A percentile compares a stretch with the other conserved stretches of the same genome.
Evolutionary conservation across 2,797 vertebrate species (phyloP).

Genomic region (Selene dorsalis): DNA sequence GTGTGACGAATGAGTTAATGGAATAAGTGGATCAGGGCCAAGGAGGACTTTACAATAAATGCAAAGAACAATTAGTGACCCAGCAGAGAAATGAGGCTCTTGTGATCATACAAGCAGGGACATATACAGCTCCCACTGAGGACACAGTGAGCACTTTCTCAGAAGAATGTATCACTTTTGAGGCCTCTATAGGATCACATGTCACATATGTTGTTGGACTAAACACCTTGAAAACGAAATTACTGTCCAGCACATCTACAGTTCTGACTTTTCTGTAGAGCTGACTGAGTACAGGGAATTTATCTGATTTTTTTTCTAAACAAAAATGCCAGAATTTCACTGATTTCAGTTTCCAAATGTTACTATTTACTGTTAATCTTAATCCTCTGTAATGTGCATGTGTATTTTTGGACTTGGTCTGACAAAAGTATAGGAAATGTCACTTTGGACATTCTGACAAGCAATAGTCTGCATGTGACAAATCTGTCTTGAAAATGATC

Average conservation of each 20-base stretch:
- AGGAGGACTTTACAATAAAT: conserved; percentile 28
- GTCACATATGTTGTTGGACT: neutral
- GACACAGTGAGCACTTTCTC: neutral
- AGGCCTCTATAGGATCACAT: neutral
- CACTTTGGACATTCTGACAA: too few species aligned
- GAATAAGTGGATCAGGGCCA: conserved; percentile 54
- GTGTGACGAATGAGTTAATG: conserved; percentile 53
- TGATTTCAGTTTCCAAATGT: too few species aligned
- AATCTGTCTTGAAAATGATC: neutral
- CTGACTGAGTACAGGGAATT: too few species aligned
- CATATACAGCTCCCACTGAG: neutral
- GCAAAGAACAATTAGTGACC: conserved; percentile 24
- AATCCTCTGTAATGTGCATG: too few species aligned
- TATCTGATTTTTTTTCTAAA: too few species aligned
- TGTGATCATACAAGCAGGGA: conserved; percentile 20
- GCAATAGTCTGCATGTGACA: neutral
- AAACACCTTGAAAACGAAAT: neutral
- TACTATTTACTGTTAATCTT: too few species aligned
- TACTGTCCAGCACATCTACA: neutral
- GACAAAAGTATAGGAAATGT: too few species aligned
- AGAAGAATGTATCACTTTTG: neutral
- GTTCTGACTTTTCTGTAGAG: neutral
- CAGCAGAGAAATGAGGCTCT: conserved; percentile 14
- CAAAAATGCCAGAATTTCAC: too few species aligned
- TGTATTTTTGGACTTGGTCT: too few species aligned